Conservation (phyloP, 2,888 invertebrate species). For the Perizoma flavofasciatum region DNA sequence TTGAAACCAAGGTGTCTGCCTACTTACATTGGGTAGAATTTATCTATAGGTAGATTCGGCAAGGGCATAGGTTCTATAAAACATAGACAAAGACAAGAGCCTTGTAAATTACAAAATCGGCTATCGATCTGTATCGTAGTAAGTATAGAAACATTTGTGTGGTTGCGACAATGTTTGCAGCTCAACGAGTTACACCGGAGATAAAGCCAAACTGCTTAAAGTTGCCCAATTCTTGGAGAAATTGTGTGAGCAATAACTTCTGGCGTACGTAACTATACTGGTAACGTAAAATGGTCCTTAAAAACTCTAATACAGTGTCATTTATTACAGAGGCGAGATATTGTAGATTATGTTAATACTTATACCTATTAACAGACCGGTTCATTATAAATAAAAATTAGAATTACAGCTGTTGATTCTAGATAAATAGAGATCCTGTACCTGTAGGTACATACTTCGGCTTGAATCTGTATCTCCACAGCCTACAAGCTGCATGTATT, state of each 20-base stretch:
- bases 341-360: too few relatives aligned
- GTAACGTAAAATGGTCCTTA: too few relatives aligned
- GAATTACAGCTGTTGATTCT: too few relatives aligned
- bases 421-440: too few relatives aligned
- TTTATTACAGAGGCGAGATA: too few relatives aligned
- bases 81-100: conserved; percentile 29
- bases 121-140: conserved; percentile 39
- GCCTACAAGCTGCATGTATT: neutral
- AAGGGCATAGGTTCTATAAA: conserved; percentile 17
- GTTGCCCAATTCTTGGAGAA: conserved; percentile 44
- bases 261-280: neutral
- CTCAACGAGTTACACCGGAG: conserved; percentile 42
- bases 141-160: conserved; percentile 43
- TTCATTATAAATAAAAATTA: too few relatives aligned
- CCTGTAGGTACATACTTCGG: neutral
- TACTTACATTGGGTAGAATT: neutral
- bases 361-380: too few relatives aligned
- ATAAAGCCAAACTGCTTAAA: conserved; percentile 36
- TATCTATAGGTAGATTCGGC: neutral
- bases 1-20: neutral
- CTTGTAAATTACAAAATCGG: conserved; percentile 32
- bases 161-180: conserved; percentile 46
- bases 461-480: neutral
- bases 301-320: too few relatives aligned
- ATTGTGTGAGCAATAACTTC: conserved; percentile 27